These are phyloP conservation scores for Regulus satrapa DNA, from an alignment of 2,113 vertebrate genomes.

Conservation along the genomic window DNA sequence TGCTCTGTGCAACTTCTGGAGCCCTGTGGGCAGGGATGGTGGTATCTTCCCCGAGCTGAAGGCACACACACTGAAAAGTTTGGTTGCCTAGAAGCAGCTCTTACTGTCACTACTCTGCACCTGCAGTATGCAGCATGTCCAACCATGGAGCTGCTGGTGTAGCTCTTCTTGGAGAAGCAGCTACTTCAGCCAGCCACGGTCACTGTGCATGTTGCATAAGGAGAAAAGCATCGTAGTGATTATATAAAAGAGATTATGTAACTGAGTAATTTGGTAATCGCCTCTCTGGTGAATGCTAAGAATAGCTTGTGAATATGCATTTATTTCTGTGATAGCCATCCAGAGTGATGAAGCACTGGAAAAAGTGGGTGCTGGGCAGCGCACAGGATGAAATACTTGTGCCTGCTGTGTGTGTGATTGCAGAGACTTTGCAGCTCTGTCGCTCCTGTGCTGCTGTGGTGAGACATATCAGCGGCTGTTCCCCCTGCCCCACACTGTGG, in stretches of 20 bases:
- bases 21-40: background rate
- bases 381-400: background rate
- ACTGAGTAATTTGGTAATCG: slow-evolving; percentile 46
- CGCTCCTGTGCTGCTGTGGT: background rate
- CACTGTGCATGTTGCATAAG: slow-evolving; percentile 8
- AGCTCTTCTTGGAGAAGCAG: background rate
- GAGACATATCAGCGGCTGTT: background rate
- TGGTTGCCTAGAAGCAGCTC: rapidly evolving
- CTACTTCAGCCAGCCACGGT: background rate
- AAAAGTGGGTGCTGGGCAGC: background rate
- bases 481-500: rapidly evolving
- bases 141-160: rapidly evolving
- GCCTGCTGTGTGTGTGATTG: background rate
- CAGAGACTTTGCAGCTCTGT: rapidly evolving
- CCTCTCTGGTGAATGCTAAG: background rate
- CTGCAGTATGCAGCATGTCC: rapidly evolving
- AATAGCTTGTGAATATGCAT: background rate
- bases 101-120: rapidly evolving
- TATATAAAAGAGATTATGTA: slow-evolving; percentile 64
- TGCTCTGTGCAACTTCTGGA: background rate
- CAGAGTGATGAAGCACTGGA: background rate
- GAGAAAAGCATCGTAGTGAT: background rate
- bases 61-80: background rate
- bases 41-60: rapidly evolving
- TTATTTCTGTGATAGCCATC: background rate